Conservation (phyloP, 2,888 invertebrate genomes). For the Phyllotreta striolata region DNA sequence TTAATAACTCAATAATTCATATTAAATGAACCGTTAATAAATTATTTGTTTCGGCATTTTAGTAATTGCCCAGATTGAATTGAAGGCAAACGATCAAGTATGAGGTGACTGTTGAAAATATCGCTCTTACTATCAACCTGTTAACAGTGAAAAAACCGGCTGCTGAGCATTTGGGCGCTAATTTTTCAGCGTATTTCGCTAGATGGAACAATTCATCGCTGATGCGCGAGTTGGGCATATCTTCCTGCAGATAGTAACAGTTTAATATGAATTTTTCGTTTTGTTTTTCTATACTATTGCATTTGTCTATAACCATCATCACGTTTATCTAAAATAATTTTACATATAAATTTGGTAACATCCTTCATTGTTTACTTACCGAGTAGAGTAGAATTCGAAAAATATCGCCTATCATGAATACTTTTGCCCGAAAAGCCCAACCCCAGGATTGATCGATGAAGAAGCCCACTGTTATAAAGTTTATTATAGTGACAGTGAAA, state of each 20-base stretch:
- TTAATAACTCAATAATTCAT: no score
- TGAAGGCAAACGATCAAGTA: constrained; percentile 29
- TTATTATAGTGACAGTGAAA: no score
- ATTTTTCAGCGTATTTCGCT: constrained; percentile 5
- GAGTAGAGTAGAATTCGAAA: no score
- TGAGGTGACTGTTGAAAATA: constrained; percentile 18
- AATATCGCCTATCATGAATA: no score
- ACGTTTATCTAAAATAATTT: constrained; percentile 13
- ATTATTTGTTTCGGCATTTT: no score
- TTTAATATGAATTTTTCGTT: neutral
- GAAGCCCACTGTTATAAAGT: no score
- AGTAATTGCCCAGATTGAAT: neutral
- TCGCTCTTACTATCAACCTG: constrained; percentile 4
- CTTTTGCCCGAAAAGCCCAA: no score
- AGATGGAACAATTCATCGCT: constrained; percentile 16
- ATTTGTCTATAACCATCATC: constrained; percentile 12
- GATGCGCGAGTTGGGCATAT: neutral
- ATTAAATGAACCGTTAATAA: no score
- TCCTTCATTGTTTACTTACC: no score
- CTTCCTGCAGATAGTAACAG: constrained; percentile 1
- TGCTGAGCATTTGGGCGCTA: constrained; percentile 13
- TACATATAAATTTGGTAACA: neutral
- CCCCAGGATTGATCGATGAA: no score
- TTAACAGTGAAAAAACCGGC: constrained; percentile 25
- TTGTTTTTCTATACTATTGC: constrained; percentile 5